These are phyloP conservation scores for Equus quagga DNA, from an alignment of 2,113 vertebrate genomes.

Conservation along the genomic window DNA sequence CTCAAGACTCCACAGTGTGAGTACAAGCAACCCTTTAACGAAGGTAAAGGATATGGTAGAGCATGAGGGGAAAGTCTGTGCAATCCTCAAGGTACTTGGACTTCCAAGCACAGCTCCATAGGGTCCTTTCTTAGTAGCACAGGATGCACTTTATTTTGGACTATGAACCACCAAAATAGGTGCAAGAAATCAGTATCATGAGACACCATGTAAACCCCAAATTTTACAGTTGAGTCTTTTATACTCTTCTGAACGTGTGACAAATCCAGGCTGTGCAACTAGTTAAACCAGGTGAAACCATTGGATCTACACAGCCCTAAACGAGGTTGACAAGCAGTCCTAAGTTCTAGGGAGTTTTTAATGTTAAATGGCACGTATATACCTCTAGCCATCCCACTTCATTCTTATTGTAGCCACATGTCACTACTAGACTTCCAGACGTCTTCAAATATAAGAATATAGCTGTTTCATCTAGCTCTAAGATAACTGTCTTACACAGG, in stretches of 20 bases:
- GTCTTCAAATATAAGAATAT: background rate
- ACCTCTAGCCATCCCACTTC: background rate
- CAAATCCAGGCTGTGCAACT: background rate
- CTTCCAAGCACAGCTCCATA: background rate
- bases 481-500: background rate
- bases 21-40: background rate
- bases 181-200: background rate
- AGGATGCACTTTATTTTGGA: background rate
- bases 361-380: background rate
- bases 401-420: background rate
- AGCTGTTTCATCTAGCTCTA: background rate
- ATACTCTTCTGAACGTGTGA: background rate
- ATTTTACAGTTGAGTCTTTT: background rate
- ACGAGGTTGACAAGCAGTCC: background rate
- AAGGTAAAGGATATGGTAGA: background rate
- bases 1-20: background rate
- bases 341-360: background rate
- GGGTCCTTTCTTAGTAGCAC: background rate
- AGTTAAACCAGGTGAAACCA: background rate
- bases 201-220: background rate
- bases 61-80: background rate
- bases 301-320: background rate
- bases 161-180: background rate
- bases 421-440: background rate
- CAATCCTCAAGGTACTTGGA: background rate